These are phyloP conservation scores for Pogoniulus pusillus DNA, from an alignment of 2,797 vertebrate species.

Conservation along the genomic window DNA sequence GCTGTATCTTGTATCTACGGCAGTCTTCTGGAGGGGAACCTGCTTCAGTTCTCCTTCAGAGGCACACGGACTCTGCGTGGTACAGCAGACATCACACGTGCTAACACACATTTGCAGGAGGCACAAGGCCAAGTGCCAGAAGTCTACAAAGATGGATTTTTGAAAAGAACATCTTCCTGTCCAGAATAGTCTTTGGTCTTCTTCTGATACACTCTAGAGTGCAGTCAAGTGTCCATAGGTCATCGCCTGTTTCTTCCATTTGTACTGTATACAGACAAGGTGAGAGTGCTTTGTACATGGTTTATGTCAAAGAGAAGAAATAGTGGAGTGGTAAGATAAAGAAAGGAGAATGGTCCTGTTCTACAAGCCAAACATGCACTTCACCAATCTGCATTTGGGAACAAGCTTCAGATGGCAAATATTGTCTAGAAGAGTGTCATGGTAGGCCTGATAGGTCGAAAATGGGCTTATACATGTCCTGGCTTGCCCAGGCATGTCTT, in stretches of 20 bases:
- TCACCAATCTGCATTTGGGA: not conserved
- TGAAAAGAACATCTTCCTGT: not conserved
- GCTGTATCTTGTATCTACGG: not conserved
- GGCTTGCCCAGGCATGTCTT: no score
- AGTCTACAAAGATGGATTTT: conserved; percentile 44
- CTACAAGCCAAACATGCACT: not conserved
- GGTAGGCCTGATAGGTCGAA: no score
- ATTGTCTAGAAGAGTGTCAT: conserved; percentile 4
- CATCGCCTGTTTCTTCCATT: conserved; percentile 36
- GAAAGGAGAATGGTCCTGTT: not conserved
- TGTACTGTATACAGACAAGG: not conserved
- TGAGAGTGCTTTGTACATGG: conserved; percentile 12
- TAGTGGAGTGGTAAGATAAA: not conserved
- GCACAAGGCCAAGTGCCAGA: not conserved
- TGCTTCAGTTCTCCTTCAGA: not conserved
- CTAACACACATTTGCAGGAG: conserved; percentile 10
- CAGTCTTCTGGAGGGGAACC: not conserved
- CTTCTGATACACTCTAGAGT: conserved; percentile 13
- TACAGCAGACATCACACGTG: not conserved
- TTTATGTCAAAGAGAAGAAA: conserved; percentile 30
- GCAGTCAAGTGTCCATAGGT: conserved; percentile 23
- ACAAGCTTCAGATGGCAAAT: not conserved
- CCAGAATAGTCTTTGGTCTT: conserved; percentile 26
- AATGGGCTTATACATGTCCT: no score
- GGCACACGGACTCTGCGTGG: not conserved